Percentiles rank a stretch among this genome's conserved stretches.
These are phyloP conservation scores for Prostheceraeus crozeri DNA, from an alignment of 2,888 invertebrate genomes.

Conservation along the genomic window DNA sequence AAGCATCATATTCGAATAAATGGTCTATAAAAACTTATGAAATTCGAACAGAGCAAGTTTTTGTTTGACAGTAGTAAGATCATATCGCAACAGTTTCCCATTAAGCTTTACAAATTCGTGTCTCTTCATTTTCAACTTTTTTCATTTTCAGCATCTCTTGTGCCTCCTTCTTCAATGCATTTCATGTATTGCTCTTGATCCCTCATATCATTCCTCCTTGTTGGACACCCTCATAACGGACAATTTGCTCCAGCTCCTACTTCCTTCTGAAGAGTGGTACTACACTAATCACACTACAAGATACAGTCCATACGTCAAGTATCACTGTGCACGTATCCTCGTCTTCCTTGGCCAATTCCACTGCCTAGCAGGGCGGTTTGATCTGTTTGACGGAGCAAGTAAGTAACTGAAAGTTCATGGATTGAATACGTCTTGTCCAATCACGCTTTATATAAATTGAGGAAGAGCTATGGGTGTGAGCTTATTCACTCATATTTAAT, in stretches of 20 bases:
- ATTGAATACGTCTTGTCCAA: too few species aligned
- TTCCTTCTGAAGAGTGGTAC: conserved; percentile 66
- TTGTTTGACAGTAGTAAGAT: too few species aligned
- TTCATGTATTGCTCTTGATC: conserved; percentile 62
- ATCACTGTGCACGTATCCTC: conserved; percentile 63
- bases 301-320: conserved; percentile 64
- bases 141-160: conserved; percentile 61
- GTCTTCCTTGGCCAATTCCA: conserved; percentile 64
- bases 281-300: conserved; percentile 65
- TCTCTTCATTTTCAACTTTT: too few species aligned
- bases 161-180: conserved; percentile 63
- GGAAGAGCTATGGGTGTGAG: too few species aligned
- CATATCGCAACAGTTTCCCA: too few species aligned
- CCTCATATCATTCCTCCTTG: conserved; percentile 60
- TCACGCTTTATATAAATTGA: too few species aligned
- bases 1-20: too few species aligned
- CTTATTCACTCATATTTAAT: too few species aligned
- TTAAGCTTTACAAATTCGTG: too few species aligned
- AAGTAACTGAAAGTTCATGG: too few species aligned
- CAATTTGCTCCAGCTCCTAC: conserved; percentile 62
- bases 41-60: too few species aligned
- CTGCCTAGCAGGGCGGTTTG: conserved; percentile 62
- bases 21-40: too few species aligned
- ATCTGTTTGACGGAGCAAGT: conserved; percentile 62
- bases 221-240: conserved; percentile 63